These are phyloP conservation scores for Novumbra hubbsi DNA, from an alignment of 2,797 vertebrate species.

Conservation along the genomic window DNA sequence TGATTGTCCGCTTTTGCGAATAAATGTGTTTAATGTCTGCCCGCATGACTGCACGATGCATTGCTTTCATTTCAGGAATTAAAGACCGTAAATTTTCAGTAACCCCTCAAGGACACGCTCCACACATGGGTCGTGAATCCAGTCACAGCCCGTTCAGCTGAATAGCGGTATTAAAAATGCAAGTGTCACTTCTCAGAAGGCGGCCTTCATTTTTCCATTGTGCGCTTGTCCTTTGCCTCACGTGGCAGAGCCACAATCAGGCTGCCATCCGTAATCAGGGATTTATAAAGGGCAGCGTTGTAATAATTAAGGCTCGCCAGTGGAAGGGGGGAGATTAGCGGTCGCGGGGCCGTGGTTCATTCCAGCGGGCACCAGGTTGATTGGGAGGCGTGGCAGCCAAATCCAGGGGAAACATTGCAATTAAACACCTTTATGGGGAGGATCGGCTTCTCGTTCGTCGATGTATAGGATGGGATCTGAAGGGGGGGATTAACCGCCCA, in stretches of 20 bases:
- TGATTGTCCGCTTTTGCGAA: slow-evolving; percentile 11
- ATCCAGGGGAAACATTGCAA: background rate
- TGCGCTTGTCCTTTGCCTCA: slow-evolving; percentile 11
- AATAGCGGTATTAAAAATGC: slow-evolving; percentile 17
- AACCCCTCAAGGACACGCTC: background rate
- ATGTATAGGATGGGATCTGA: background rate
- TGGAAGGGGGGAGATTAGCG: background rate
- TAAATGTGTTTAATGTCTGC: slow-evolving; percentile 28
- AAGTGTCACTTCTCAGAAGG: slow-evolving; percentile 13
- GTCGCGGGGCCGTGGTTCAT: slow-evolving; percentile 4
- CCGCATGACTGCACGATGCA: slow-evolving; percentile 28
- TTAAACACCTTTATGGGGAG: background rate
- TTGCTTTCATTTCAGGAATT: slow-evolving; percentile 19
- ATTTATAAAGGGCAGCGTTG: slow-evolving; percentile 28
- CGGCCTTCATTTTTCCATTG: slow-evolving; percentile 6
- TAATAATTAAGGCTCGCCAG: slow-evolving; percentile 29
- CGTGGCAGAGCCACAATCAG: background rate
- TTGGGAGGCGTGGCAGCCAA: background rate
- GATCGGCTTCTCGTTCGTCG: background rate
- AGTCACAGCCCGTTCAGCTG: background rate
- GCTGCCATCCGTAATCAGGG: slow-evolving; percentile 19
- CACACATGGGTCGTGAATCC: background rate
- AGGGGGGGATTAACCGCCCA: background rate
- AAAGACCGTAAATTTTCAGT: background rate
- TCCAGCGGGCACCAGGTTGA: background rate